These are phyloP conservation scores for Eriocheir sinensis DNA, from an alignment of 1,140 invertebrate species.

Conservation along the genomic window DNA sequence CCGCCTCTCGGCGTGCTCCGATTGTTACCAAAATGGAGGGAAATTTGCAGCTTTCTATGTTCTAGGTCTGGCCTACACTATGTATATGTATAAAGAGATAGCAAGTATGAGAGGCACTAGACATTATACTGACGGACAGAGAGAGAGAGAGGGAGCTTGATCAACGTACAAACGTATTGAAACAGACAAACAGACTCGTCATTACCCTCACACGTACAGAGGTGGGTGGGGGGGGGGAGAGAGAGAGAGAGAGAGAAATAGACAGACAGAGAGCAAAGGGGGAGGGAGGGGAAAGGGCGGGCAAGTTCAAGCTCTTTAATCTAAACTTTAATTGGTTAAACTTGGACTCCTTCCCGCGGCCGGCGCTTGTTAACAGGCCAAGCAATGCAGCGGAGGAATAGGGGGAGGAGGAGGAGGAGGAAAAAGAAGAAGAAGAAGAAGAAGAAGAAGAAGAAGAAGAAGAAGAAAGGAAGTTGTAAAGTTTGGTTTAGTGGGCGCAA, in stretches of 20 bases:
- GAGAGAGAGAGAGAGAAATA: constrained; percentile 32
- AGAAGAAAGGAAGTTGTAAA: too few species aligned
- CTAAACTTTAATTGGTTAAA: not conserved
- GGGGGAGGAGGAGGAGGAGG: not conserved
- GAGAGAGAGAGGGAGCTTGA: not conserved
- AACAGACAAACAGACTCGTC: too few species aligned
- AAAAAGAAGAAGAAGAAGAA: not conserved
- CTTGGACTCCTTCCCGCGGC: not conserved
- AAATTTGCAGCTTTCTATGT: too few species aligned
- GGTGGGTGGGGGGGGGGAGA: not conserved
- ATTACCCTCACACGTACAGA: too few species aligned
- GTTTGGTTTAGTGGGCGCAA: too few species aligned
- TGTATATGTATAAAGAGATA: too few species aligned
- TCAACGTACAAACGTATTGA: too few species aligned
- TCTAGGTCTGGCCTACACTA: too few species aligned
- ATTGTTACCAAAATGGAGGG: too few species aligned
- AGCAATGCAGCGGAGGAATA: not conserved
- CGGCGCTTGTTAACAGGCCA: not conserved
- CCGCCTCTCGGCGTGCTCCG: too few species aligned
- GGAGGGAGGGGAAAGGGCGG: not conserved
- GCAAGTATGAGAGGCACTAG: too few species aligned
- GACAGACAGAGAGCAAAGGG: not conserved
- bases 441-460: not conserved
- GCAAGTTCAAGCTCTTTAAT: not conserved
- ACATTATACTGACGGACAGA: not conserved